These are phyloP conservation scores for Odontomachus brunneus DNA, from an alignment of 1,140 invertebrate genomes.

Conservation along the genomic window DNA sequence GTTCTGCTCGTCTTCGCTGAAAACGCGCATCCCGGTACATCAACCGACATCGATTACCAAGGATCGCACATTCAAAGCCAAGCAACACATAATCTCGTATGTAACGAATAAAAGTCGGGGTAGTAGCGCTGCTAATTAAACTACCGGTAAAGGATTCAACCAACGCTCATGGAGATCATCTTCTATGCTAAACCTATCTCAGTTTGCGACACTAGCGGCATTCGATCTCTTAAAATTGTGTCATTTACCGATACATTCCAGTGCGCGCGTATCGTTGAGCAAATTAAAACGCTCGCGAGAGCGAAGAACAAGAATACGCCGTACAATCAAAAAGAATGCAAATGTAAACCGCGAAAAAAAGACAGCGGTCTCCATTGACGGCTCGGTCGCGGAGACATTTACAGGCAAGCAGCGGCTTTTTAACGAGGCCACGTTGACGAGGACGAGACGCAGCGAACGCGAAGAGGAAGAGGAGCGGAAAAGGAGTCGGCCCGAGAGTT, in stretches of 20 bases:
- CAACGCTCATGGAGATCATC: not conserved
- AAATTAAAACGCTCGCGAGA: not conserved
- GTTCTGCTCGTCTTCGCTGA: slow-evolving; percentile 81
- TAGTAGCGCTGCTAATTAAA: not conserved
- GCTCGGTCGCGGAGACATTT: slow-evolving; percentile 46
- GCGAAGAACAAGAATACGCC: not conserved
- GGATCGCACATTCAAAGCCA: slow-evolving; percentile 62
- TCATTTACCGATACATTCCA: not conserved
- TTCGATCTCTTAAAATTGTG: slow-evolving; percentile 20
- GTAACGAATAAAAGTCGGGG: slow-evolving; percentile 33
- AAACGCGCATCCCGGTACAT: slow-evolving; percentile 74
- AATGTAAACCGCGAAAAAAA: slow-evolving; percentile 31
- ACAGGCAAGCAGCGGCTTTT: slow-evolving; percentile 66
- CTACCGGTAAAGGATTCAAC: not conserved
- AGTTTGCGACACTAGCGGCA: not conserved
- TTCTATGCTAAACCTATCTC: not conserved
- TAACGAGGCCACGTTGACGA: slow-evolving; percentile 66
- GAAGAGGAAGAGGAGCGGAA: slow-evolving; percentile 46
- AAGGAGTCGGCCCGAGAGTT: slow-evolving; percentile 62
- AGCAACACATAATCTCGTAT: slow-evolving; percentile 48
- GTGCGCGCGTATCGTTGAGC: not conserved
- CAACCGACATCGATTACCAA: slow-evolving; percentile 41
- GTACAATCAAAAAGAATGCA: no score
- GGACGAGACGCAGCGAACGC: slow-evolving; percentile 30
- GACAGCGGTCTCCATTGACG: slow-evolving; percentile 21